phyloP scores from a whole-genome alignment of 1,140 invertebrate genomes.

The Panagrolaimus sp. region DNA sequence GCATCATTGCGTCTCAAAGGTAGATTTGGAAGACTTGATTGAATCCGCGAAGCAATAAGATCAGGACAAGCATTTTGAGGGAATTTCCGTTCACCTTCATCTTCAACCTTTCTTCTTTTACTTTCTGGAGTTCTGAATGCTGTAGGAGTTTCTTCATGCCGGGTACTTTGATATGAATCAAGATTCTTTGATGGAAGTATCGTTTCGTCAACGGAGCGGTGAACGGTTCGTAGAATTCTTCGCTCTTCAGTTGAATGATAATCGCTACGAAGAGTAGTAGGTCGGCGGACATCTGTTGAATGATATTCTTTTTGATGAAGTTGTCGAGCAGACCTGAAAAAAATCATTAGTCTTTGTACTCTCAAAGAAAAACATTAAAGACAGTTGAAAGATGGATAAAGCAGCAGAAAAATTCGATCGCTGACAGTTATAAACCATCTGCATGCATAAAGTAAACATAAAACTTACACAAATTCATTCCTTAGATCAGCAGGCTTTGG shows the following conservation, averaged over 20 bases:
- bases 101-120: neutral
- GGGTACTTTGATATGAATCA: no score
- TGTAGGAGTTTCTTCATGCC: neutral
- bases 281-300: no score
- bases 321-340: neutral
- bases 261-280: no score
- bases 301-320: neutral
- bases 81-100: constrained; percentile 2
- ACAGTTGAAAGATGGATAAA: no score
- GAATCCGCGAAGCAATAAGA: neutral
- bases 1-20: neutral
- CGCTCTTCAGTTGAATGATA: no score
- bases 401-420: no score
- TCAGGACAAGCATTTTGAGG: neutral
- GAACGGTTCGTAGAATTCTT: no score
- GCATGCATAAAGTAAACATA: neutral
- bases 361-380: no score
- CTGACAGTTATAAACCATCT: neutral
- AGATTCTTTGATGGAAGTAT: neutral
- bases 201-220: neutral
- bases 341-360: no score
- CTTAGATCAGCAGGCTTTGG: neutral
- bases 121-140: neutral
- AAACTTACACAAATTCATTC: neutral
- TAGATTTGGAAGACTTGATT: neutral